phyloP scores from a whole-genome alignment of 1,140 invertebrate species.

The Ceratina australensis region DNA sequence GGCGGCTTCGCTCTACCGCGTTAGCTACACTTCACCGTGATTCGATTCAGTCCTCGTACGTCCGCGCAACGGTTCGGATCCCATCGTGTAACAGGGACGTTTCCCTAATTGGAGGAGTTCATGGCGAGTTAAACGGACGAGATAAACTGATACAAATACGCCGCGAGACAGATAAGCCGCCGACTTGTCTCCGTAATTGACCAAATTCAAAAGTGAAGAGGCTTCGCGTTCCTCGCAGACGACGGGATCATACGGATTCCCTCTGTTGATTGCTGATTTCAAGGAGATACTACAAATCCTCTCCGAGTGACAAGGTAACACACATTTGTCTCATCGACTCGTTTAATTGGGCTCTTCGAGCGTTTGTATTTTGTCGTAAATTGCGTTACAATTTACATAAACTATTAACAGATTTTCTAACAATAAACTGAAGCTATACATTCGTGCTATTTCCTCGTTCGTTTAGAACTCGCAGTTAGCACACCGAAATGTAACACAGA shows the following conservation, averaged over 20 bases:
- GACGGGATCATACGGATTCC: constrained; percentile 18
- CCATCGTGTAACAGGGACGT: constrained; percentile 41
- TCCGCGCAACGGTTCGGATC: constrained; percentile 58
- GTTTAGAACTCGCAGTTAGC: too few relatives aligned
- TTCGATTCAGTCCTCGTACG: constrained; percentile 58
- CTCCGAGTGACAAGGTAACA: constrained; percentile 5
- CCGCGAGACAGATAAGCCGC: constrained; percentile 49
- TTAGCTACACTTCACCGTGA: constrained; percentile 5
- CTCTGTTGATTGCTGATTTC: not conserved
- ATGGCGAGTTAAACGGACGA: constrained; percentile 31
- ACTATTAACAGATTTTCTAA: too few relatives aligned
- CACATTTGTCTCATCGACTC: not conserved
- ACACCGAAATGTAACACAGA: too few relatives aligned
- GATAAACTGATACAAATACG: constrained; percentile 60
- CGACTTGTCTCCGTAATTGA: constrained; percentile 34
- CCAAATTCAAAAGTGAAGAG: constrained; percentile 26
- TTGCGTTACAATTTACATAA: too few relatives aligned
- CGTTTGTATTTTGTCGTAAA: not conserved
- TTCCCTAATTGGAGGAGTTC: constrained; percentile 41
- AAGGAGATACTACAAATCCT: not conserved
- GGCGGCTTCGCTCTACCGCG: not conserved
- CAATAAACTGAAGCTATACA: too few relatives aligned
- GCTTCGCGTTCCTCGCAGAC: not conserved
- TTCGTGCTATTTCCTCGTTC: too few relatives aligned
- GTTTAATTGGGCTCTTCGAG: not conserved